A percentile compares a stretch with the other conserved stretches of the same genome.
phyloP scores from a whole-genome alignment of 1,140 invertebrate species.

The Elymnias hypermnestra region DNA sequence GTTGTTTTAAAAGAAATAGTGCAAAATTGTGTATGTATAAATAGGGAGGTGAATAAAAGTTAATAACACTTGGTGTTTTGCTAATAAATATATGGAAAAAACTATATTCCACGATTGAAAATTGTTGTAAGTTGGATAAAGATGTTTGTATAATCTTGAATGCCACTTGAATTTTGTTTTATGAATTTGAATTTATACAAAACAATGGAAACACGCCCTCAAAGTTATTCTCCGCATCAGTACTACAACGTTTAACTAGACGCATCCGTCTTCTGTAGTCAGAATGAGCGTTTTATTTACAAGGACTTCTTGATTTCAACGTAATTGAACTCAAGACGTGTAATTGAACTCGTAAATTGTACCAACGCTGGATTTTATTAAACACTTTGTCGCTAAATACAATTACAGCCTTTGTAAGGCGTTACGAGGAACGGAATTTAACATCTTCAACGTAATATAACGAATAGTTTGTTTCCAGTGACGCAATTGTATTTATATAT shows the following conservation, averaged over 20 bases:
- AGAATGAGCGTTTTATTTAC: constrained; percentile 33
- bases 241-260: constrained; percentile 47
- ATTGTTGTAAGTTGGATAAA: too few relatives aligned
- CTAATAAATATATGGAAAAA: too few relatives aligned
- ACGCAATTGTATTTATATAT: too few relatives aligned
- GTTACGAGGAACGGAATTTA: too few relatives aligned
- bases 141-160: too few relatives aligned
- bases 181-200: background rate
- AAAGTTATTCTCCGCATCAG: constrained; percentile 19
- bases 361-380: constrained; percentile 17
- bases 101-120: too few relatives aligned
- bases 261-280: constrained; percentile 39
- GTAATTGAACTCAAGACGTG: constrained; percentile 27
- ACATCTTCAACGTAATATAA: too few relatives aligned
- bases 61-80: too few relatives aligned
- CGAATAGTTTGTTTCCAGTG: too few relatives aligned
- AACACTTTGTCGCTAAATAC: constrained; percentile 9
- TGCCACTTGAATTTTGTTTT: background rate
- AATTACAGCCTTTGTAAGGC: constrained; percentile 5
- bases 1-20: too few relatives aligned
- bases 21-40: too few relatives aligned
- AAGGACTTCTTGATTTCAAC: constrained; percentile 37
- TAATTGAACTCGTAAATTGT: constrained; percentile 27
- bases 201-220: constrained; percentile 12
- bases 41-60: too few relatives aligned